Percentiles rank a stretch among this genome's conserved stretches.
Conservation (phyloP, 2,113 vertebrate species). For the Anoura caudifer region DNA sequence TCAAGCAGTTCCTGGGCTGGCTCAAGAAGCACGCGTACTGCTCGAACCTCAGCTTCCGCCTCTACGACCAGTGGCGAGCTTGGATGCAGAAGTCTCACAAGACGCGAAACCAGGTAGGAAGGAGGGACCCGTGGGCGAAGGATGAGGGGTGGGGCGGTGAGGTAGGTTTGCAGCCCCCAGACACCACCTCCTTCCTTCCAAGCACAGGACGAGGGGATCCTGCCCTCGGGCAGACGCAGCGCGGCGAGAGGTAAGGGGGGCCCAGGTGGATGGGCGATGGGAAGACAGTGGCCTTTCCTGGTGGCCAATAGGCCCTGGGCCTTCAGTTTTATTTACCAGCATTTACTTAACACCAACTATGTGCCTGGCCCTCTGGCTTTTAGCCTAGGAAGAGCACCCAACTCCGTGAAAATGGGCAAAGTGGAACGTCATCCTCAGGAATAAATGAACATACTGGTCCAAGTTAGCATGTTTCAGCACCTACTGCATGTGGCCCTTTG, state of each 20-base stretch:
- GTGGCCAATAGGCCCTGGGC: neutral
- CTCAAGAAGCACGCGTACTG: slow-evolving; percentile 96
- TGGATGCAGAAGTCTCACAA: slow-evolving; percentile 99
- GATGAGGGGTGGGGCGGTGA: neutral
- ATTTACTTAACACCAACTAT: neutral
- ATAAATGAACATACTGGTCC: neutral
- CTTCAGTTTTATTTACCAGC: neutral
- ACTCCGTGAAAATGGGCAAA: neutral
- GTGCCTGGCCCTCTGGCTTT: neutral
- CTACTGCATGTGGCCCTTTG: neutral
- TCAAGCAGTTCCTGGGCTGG: slow-evolving; percentile 99
- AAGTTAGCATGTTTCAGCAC: neutral
- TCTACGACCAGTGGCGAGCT: slow-evolving; percentile 98
- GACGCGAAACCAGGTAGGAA: slow-evolving; percentile 96
- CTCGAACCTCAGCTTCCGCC: slow-evolving; percentile 96
- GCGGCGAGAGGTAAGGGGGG: slow-evolving; percentile 72
- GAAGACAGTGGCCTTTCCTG: neutral
- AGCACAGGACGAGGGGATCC: slow-evolving; percentile 77
- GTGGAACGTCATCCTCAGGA: neutral
- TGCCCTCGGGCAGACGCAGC: slow-evolving; percentile 74
- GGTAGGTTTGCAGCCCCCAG: neutral
- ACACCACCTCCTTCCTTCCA: slow-evolving; percentile 68
- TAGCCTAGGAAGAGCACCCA: neutral
- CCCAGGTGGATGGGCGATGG: neutral
- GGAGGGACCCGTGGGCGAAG: neutral